These are phyloP conservation scores for Philaenus spumarius DNA, from an alignment of 1,140 invertebrate species.

Conservation along the genomic window DNA sequence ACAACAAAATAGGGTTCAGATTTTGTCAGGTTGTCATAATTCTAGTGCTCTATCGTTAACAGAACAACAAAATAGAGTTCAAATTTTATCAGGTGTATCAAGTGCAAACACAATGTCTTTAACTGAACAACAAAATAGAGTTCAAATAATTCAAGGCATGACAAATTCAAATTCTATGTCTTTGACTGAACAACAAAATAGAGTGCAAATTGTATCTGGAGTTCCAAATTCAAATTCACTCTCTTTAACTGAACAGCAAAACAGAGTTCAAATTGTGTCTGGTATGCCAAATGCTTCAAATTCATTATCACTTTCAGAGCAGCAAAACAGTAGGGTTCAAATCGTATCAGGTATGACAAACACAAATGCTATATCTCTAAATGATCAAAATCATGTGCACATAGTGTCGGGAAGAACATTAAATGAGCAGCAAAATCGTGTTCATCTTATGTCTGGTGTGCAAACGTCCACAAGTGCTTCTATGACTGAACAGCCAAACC, in stretches of 20 bases:
- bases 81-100: constrained; percentile 23
- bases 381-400: constrained; percentile 24
- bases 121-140: constrained; percentile 24
- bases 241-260: constrained; percentile 16
- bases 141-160: constrained; percentile 21
- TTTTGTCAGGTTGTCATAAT: constrained; percentile 15
- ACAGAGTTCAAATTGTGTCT: constrained; percentile 21
- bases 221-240: constrained; percentile 24
- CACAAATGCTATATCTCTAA: constrained; percentile 17
- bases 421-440: constrained; percentile 19
- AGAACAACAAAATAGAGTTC: constrained; percentile 18
- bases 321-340: constrained; percentile 15
- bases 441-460: constrained; percentile 8
- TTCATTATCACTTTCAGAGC: constrained; percentile 15
- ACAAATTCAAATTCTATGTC: constrained; percentile 12
- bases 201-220: constrained; percentile 15
- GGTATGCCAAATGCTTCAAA: constrained; percentile 19
- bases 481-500: constrained; percentile 10
- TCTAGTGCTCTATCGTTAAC: constrained; percentile 15
- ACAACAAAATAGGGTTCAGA: constrained; percentile 24
- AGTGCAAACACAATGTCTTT: constrained; percentile 21
- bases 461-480: constrained; percentile 12
- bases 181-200: constrained; percentile 18
- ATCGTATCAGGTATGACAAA: constrained; percentile 21
- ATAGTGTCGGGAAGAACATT: constrained; percentile 21